Evolutionary conservation across 2,888 invertebrate species (phyloP), one percentile per base, ranked within the genome.

Genomic region (Operophtera brumata): DNA sequence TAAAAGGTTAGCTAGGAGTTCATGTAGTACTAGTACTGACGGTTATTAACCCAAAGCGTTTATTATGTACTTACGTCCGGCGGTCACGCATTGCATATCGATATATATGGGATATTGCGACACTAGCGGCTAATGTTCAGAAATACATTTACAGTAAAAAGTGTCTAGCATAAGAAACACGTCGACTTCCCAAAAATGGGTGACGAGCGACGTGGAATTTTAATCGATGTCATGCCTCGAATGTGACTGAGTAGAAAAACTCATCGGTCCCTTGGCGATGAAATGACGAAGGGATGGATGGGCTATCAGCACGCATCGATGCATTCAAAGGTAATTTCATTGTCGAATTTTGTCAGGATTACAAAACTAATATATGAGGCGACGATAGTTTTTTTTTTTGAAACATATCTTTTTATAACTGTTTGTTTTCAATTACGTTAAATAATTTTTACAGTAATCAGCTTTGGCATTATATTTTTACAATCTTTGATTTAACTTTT

Each of bases 91-190:
- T 74, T 81, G 82, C 77, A 71, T 80, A 81, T 82, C 64, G 75
- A 80, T 77, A 74, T 75, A 77, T 77, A 76, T 77, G 73, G 84
- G 82, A 86, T 82, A 75, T 86, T 84, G 78, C 80, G 74, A 82
- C 82, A 85, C 70, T 13, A 47, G 53, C 57, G 50, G 52, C 61
- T 47, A 67, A 72, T 67, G 65, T 61, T 62, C 61, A 62, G 66
- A 65, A 66, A 65, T 67, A 62, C 54, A 65, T 66, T 65, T 71
- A 71, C 66, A 55, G 62, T 72, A 69, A 69, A 71, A 74, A 70
- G 54, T 65, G 55, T 66, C 60, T 62, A 66, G 57, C 50, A 62
- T 66, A 73, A 76, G 67, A 71, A 69, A 76, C 71, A 72, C 77
- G 74, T 74, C 70, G 71, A 68, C 65, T 64, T 64, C 65, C 70